Percentiles rank a stretch among this genome's conserved stretches.
These are phyloP conservation scores for Drosophila subquinaria DNA, from an alignment of 2,888 invertebrate species.

Conservation along the genomic window DNA sequence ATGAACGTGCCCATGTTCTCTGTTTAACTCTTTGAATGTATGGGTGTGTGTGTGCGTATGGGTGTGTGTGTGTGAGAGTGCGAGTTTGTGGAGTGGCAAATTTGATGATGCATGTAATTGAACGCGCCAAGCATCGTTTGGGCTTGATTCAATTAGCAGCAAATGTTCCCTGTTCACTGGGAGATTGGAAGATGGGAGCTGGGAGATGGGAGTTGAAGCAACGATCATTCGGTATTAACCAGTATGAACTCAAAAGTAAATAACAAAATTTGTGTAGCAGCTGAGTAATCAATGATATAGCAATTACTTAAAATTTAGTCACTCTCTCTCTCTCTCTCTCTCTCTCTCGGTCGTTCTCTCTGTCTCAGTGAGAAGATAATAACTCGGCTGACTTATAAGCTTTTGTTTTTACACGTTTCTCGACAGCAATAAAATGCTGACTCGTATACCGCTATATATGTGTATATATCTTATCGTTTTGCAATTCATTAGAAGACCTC, in stretches of 20 bases:
- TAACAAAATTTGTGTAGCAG: conserved; percentile 20
- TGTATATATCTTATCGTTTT: conserved; percentile 56
- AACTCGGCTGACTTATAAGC: conserved; percentile 27
- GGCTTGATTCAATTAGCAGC: conserved; percentile 45
- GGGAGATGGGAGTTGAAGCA: conserved; percentile 21
- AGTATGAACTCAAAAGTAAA: conserved; percentile 38
- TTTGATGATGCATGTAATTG: conserved; percentile 70
- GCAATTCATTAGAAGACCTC: conserved; percentile 38
- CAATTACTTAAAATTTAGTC: conserved; percentile 34
- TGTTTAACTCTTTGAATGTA: conserved; percentile 8
- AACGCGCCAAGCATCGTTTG: conserved; percentile 39
- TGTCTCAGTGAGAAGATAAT: conserved; percentile 13
- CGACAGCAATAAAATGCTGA: conserved; percentile 4
- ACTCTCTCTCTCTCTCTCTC: background rate
- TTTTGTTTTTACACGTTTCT: conserved; percentile 29
- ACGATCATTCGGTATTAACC: conserved; percentile 33
- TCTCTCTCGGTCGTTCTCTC: background rate
- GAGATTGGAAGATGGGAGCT: background rate
- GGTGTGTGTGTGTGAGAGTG: conserved; percentile 14
- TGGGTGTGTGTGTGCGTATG: conserved; percentile 3
- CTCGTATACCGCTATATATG: background rate
- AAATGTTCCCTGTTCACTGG: background rate
- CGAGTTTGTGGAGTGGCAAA: conserved; percentile 44
- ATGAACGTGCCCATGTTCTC: conserved; percentile 45
- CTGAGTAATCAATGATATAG: conserved; percentile 52